These are phyloP conservation scores for Zaprionus bogoriensis DNA, from an alignment of 2,888 invertebrate genomes.

Conservation along the genomic window DNA sequence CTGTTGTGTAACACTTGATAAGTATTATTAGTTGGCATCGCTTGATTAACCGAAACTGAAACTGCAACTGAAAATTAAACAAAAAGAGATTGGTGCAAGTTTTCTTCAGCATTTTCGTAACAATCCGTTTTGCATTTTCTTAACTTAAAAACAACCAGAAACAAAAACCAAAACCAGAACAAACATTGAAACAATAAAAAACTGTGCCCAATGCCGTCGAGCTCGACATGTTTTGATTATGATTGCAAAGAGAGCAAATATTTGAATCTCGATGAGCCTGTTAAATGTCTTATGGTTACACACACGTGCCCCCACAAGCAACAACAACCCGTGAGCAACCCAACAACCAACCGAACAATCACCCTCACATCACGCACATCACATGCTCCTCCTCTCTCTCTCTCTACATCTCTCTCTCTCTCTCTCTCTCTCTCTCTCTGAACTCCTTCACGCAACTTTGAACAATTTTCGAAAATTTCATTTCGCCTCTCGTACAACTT, in stretches of 20 bases:
- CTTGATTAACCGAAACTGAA: constrained; percentile 62
- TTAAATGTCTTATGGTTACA: constrained; percentile 83
- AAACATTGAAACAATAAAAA: constrained; percentile 11
- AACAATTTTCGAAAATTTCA: constrained; percentile 35
- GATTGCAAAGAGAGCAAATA: constrained; percentile 25
- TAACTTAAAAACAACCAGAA: constrained; percentile 30
- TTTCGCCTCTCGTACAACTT: constrained; percentile 40
- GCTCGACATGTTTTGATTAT: constrained; percentile 18
- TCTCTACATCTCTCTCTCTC: constrained; percentile 24
- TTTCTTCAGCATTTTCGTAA: constrained; percentile 34
- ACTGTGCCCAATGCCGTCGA: constrained; percentile 43
- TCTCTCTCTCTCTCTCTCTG: too few species aligned
- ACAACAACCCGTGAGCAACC: constrained; percentile 5
- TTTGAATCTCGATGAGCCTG: constrained; percentile 47
- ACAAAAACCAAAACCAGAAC: constrained; percentile 13
- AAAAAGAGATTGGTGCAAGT: constrained; percentile 38
- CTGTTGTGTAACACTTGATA: constrained; percentile 48
- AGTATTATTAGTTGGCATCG: constrained; percentile 77
- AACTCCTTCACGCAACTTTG: constrained; percentile 24
- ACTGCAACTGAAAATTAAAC: constrained; percentile 1
- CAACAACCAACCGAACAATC: constrained; percentile 14
- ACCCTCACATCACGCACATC: constrained; percentile 28
- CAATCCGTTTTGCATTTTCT: constrained; percentile 68
- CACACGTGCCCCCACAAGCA: constrained; percentile 71
- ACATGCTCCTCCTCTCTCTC: constrained; percentile 18